phyloP scores from a whole-genome alignment of 2,113 vertebrate genomes.

The Microtus montanus region DNA sequence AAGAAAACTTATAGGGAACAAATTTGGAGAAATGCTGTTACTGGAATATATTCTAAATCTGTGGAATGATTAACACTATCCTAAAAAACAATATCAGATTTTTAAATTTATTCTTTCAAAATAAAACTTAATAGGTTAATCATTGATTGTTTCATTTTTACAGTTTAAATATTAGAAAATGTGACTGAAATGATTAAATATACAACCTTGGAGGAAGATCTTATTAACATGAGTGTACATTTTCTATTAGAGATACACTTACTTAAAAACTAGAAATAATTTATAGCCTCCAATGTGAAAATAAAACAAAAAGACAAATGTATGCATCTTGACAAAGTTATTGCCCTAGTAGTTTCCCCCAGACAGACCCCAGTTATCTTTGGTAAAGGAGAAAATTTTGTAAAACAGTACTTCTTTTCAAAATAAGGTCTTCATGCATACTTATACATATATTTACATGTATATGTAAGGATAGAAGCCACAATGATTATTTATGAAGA shows the following conservation, averaged over 20 bases:
- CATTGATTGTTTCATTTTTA: slow-evolving; percentile 19
- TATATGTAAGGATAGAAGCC: not conserved
- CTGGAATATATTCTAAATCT: not conserved
- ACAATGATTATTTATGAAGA: not conserved
- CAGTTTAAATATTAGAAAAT: not conserved
- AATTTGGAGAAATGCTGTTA: not conserved
- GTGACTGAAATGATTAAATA: not conserved
- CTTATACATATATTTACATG: not conserved
- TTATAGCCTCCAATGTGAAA: not conserved
- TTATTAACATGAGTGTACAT: not conserved
- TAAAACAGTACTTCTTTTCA: not conserved
- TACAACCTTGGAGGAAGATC: not conserved
- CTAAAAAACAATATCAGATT: slow-evolving; percentile 13
- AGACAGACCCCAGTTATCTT: not conserved
- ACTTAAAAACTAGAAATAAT: not conserved
- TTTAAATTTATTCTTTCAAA: not conserved
- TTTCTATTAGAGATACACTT: not conserved
- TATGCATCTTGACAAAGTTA: not conserved
- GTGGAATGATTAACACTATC: slow-evolving; percentile 33
- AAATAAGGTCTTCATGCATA: not conserved
- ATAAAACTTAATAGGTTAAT: slow-evolving; percentile 2
- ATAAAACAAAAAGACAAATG: not conserved
- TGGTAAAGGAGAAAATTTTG: not conserved
- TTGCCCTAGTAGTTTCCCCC: not conserved
- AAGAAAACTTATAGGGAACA: not conserved